Percentiles rank a stretch among this genome's conserved stretches.
These are phyloP conservation scores for Oscarella lobularis DNA, from an alignment of 37 sponge, comb jelly and placozoan species.

Conservation along the genomic window DNA sequence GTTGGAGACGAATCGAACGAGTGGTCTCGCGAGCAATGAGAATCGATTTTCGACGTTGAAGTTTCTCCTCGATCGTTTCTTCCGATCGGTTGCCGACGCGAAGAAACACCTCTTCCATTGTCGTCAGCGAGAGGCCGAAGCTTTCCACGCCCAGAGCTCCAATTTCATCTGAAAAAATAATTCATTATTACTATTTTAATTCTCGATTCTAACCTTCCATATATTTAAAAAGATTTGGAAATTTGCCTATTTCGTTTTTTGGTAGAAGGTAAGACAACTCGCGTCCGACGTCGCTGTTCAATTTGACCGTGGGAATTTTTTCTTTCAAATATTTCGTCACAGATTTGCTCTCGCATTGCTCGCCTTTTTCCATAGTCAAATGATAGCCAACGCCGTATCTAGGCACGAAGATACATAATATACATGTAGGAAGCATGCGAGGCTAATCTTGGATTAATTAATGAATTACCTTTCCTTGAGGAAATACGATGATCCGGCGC, in stretches of 20 bases:
- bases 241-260: not conserved
- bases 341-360: not conserved
- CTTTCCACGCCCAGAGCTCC: conserved; percentile 18
- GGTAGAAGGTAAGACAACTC: conserved; percentile 4
- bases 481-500: conserved; percentile 30
- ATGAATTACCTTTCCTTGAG: conserved; percentile 33
- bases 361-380: conserved; percentile 13
- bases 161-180: conserved; percentile 5
- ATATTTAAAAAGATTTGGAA: not conserved
- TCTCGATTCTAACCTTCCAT: not conserved
- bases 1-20: not conserved
- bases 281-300: not conserved
- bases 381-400: conserved; percentile 20
- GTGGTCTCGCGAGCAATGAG: not conserved
- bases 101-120: conserved; percentile 51
- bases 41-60: not conserved
- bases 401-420: not conserved
- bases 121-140: conserved; percentile 44
- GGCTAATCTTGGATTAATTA: too few relatives aligned
- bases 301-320: not conserved
- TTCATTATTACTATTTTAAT: not conserved
- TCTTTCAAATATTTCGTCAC: not conserved
- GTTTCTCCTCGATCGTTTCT: conserved; percentile 2
- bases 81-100: too few relatives aligned
- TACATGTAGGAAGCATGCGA: too few relatives aligned